Conservation (phyloP, 2,113 vertebrate species). For the Bubo bubo region DNA sequence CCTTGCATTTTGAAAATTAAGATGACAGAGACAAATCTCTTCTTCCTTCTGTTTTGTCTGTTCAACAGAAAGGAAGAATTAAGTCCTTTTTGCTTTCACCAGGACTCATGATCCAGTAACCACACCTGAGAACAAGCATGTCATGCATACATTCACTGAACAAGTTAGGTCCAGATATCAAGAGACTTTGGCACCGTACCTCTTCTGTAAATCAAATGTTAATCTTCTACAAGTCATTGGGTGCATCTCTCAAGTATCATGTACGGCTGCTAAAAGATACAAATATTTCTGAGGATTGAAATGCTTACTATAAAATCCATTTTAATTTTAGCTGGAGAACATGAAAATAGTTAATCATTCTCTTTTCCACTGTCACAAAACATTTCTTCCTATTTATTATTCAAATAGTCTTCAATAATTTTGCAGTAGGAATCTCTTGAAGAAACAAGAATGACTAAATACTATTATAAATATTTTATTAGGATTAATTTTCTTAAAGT, state of each 20-base stretch:
- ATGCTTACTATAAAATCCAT: background rate
- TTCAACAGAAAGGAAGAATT: background rate
- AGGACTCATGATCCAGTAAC: too few species aligned
- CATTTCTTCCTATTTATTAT: background rate
- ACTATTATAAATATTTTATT: background rate
- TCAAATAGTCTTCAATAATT: background rate
- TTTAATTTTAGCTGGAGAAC: background rate
- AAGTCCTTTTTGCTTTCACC: background rate
- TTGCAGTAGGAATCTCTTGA: background rate
- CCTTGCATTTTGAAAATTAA: background rate
- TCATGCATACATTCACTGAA: background rate
- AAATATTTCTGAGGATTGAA: background rate
- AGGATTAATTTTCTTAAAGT: background rate
- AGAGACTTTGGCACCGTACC: background rate
- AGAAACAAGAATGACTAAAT: background rate
- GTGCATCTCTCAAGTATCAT: background rate
- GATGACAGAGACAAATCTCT: background rate
- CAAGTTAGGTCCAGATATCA: background rate
- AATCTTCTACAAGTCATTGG: background rate
- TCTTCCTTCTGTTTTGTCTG: background rate
- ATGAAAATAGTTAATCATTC: background rate
- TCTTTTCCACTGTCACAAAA: background rate
- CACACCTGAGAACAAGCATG: background rate
- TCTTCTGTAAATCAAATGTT: background rate
- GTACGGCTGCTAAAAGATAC: background rate